Evolutionary conservation across 2,888 invertebrate species (phyloP), one percentile per base, ranked within the genome.

Genomic region (Drosophila aldrichi): DNA sequence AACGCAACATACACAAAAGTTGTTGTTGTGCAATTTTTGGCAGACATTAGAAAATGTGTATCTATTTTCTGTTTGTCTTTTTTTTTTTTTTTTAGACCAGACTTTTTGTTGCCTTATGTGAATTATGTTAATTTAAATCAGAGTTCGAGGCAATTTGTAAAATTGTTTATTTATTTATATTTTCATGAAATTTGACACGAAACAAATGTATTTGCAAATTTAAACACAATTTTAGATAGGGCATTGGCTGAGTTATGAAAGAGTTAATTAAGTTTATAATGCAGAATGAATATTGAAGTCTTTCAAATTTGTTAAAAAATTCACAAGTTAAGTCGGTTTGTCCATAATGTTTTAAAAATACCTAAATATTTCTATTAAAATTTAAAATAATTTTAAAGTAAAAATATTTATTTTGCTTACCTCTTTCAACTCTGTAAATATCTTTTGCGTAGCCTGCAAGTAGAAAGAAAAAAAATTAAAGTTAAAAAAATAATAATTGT

Each of bases 401-500:
- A 10, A 10, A 5, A 16, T 10, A 20, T 20, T 14, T 5, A 1
- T 2, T 20, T 52, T 34, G 82, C 93, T 89, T 90, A 93, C 92
- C 93, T 92, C 91, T 92, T 91, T 92, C 92, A 92, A 92, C 92
- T 92, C 92, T 89, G 80, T 91, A 91, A 90, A 93, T 92, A 82
- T 92, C 92, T 92, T 92, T 92, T 93, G 92, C 92, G 92, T 92
- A 92, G 84, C 95, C 96, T 96, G 94, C 38, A 95, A 95, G 83
- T 92, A 77, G 18, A 90, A 85, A 78, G 81, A 82, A 81, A 63
- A 63, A 67, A 67, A 29, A 63, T 77, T 68, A 73, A 81, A 16
- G 58, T 62, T 46, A 58, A 38, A 58, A 38, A 73, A 65, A 72
- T 49, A 68, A 54, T 57, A 44, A 62, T 57, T 71, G 48, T 56